A percentile compares a stretch with the other conserved stretches of the same genome.
Evolutionary conservation across 2,797 vertebrate species (phyloP).

Genomic region (Dromococcyx pavoninus): DNA sequence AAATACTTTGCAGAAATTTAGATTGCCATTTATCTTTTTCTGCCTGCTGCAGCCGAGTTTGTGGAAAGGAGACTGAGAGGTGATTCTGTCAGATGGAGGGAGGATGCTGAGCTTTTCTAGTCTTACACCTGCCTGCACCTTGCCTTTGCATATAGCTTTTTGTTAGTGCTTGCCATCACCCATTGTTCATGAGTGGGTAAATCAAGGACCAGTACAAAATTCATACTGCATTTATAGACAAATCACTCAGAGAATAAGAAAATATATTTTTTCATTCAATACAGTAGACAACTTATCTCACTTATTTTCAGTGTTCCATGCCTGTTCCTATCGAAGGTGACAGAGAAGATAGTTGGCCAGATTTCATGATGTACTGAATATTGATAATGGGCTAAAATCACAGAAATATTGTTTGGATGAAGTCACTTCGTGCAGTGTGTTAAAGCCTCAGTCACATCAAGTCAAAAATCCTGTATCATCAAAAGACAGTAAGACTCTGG

Average conservation of each 20-base stretch:
- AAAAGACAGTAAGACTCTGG: background rate
- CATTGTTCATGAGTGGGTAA: background rate
- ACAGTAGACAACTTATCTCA: background rate
- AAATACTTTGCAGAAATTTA: slow-evolving; percentile 69
- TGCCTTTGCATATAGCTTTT: background rate
- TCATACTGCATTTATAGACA: background rate
- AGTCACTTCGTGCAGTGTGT: background rate
- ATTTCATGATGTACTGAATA: background rate
- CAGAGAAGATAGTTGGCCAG: background rate
- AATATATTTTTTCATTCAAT: background rate
- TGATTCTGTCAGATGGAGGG: background rate
- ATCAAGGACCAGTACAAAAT: background rate
- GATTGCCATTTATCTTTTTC: slow-evolving; percentile 46
- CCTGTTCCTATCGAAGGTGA: background rate
- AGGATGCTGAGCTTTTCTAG: background rate
- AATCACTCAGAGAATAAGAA: background rate
- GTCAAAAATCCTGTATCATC: background rate
- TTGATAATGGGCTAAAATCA: background rate
- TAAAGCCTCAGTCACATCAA: background rate
- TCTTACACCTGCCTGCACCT: background rate
- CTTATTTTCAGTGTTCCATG: background rate
- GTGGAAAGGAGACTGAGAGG: background rate
- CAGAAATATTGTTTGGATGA: background rate
- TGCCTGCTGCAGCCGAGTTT: slow-evolving; percentile 11
- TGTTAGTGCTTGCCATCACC: background rate